phyloP scores from a whole-genome alignment of 2,113 vertebrate species.

The Nothobranchius kuhntae region DNA sequence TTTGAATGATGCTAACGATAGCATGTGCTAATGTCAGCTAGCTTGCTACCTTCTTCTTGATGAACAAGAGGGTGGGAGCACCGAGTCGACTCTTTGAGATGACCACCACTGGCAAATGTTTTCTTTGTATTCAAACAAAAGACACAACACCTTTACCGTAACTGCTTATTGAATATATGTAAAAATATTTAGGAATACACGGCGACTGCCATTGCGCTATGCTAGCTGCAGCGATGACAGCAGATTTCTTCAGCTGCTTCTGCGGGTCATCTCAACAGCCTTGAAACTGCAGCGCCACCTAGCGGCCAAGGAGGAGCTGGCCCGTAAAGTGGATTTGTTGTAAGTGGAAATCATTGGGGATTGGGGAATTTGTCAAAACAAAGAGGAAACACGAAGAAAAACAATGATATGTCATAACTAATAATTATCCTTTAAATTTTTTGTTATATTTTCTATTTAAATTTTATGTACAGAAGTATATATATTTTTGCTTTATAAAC shows the following conservation, averaged over 20 bases:
- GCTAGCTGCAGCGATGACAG: constrained; percentile 23
- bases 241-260: constrained; percentile 32
- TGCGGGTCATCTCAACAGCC: constrained; percentile 8
- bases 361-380: too few relatives aligned
- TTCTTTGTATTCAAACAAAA: not conserved
- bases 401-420: too few relatives aligned
- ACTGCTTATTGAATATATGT: not conserved
- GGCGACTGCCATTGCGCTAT: constrained; percentile 10
- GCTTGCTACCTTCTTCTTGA: constrained; percentile 59
- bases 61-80: constrained; percentile 27
- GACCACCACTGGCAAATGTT: not conserved
- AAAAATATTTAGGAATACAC: not conserved
- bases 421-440: too few relatives aligned
- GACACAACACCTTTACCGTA: not conserved
- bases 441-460: too few relatives aligned
- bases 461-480: too few relatives aligned
- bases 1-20: constrained; percentile 7
- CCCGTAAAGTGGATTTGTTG: too few relatives aligned
- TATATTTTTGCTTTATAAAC: too few relatives aligned
- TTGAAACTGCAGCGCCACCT: constrained; percentile 38
- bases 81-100: constrained; percentile 11
- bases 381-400: too few relatives aligned
- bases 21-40: constrained; percentile 49
- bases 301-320: not conserved
- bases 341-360: too few relatives aligned